phyloP scores from a whole-genome alignment of 2,797 vertebrate species.

The Amblyraja radiata region DNA sequence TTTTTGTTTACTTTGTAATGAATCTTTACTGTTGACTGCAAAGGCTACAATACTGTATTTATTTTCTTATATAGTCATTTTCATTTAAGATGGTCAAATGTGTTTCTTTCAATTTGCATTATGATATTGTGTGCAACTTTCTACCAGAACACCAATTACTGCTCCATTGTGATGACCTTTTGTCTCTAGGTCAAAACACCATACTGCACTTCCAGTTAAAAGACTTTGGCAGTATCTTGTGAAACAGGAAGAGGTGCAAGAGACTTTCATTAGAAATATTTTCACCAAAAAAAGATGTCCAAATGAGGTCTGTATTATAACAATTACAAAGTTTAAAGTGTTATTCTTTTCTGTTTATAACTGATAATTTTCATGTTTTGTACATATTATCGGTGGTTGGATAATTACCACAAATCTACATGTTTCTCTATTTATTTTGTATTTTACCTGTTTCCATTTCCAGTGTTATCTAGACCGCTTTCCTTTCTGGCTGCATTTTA shows the following conservation, averaged over 20 bases:
- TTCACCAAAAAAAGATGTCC: constrained; percentile 79
- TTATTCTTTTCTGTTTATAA: not conserved
- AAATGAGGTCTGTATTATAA: constrained; percentile 65
- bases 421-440: not conserved
- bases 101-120: not conserved
- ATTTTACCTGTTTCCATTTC: not conserved
- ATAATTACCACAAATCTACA: not conserved
- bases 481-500: not conserved
- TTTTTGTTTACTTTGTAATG: not conserved
- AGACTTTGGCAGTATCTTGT: constrained; percentile 93
- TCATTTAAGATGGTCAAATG: not conserved
- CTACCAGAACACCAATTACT: not conserved
- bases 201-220: constrained; percentile 75
- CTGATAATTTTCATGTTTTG: not conserved
- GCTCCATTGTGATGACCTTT: not conserved
- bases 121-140: not conserved
- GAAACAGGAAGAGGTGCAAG: constrained; percentile 89
- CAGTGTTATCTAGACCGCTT: not conserved
- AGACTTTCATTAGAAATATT: constrained; percentile 94
- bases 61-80: too few relatives aligned
- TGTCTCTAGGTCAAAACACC: constrained; percentile 69
- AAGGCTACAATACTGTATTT: not conserved
- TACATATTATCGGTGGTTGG: not conserved
- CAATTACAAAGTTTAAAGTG: not conserved
- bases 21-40: not conserved